Conservation (phyloP, 2,113 vertebrate genomes). For the Aramus guarauna region DNA sequence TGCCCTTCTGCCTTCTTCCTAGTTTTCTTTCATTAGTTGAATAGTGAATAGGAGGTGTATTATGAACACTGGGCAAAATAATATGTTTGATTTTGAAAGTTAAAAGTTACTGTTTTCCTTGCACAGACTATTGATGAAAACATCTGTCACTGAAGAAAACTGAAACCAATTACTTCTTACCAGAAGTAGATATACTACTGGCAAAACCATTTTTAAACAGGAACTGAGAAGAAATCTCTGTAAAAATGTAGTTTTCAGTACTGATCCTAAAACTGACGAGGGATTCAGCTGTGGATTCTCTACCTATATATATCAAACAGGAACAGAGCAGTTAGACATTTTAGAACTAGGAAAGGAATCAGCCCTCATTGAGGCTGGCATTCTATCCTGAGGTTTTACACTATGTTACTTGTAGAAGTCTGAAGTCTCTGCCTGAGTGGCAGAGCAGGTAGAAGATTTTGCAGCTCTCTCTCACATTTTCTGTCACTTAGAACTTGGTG, state of each 20-base stretch:
- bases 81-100: not conserved
- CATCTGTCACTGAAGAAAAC: not conserved
- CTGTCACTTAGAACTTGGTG: not conserved
- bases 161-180: not conserved
- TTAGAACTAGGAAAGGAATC: not conserved
- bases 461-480: not conserved
- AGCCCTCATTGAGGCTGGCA: not conserved
- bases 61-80: not conserved
- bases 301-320: not conserved
- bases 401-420: not conserved
- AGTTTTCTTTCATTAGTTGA: not conserved
- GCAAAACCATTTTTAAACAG: not conserved
- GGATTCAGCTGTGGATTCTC: not conserved
- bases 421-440: not conserved
- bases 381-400: not conserved
- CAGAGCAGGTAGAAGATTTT: not conserved
- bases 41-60: not conserved
- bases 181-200: not conserved
- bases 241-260: not conserved
- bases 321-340: not conserved
- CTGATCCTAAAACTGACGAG: not conserved
- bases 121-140: not conserved
- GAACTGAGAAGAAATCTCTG: not conserved
- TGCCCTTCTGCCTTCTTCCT: not conserved
- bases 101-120: not conserved